A percentile compares a stretch with the other conserved stretches of the same genome.
Conservation (phyloP, 2,797 vertebrate genomes). For the Eremophila alpestris region DNA sequence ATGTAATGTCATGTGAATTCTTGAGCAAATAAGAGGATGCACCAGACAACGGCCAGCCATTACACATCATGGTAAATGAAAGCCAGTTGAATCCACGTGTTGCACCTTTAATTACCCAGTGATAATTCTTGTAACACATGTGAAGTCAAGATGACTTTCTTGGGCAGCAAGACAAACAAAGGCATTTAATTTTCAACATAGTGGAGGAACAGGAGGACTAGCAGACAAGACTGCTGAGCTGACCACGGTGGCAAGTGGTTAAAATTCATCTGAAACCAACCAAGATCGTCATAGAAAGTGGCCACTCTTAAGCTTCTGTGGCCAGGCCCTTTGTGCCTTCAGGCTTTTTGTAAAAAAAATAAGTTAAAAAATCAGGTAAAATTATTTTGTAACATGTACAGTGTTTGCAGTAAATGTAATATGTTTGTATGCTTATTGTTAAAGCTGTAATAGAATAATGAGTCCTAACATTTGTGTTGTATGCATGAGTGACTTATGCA, state of each 20-base stretch:
- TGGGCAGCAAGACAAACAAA: not conserved
- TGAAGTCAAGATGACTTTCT: not conserved
- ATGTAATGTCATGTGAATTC: not conserved
- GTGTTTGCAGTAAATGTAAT: not conserved
- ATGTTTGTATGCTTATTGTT: not conserved
- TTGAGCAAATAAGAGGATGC: not conserved
- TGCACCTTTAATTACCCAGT: not conserved
- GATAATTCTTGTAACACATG: not conserved
- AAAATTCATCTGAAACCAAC: not conserved
- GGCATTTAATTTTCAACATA: not conserved
- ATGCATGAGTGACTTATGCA: not conserved
- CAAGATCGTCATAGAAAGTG: not conserved
- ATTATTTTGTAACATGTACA: not conserved
- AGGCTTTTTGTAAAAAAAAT: not conserved
- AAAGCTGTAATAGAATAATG: not conserved
- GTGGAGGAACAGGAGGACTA: not conserved
- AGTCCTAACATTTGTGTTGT: not conserved
- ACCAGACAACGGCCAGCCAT: not conserved
- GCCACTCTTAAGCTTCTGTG: not conserved
- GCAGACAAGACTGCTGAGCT: not conserved
- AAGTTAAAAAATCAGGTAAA: constrained; percentile 32
- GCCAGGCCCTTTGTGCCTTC: not conserved
- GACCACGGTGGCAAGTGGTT: not conserved
- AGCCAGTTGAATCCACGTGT: not conserved
- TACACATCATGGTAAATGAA: not conserved